Evolutionary conservation across 1,140 invertebrate genomes (phyloP), one percentile per base, ranked within the genome.

Genomic region (Hesperophylax magnus): DNA sequence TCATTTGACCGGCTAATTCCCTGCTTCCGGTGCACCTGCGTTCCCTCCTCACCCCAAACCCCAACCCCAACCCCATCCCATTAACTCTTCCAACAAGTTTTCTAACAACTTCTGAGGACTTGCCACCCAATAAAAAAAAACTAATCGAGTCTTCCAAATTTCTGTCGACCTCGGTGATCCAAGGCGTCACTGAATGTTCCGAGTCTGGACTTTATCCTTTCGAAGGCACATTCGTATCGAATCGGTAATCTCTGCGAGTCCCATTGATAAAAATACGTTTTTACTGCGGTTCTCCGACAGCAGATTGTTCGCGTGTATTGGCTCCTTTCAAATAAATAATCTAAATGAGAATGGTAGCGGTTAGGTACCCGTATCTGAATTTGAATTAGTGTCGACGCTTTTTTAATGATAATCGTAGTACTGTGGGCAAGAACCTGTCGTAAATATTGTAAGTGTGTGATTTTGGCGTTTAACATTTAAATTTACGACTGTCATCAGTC

Each of bases 1-100:
- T 47, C 69, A 20, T 18, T 72, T 53, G 69, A 72, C 69, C 69
- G 52, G 69, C 69, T 72, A 72, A 72, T 72, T 52, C 47, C 22
- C 47, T 52, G 15, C n/a, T 72, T 72, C 69, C 69, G 18, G 69
- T 53, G 47, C 69, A 72, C 69, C 69, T 72, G 69, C 39, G 9
- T 17, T 22, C 47, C 47, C n/a, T 72, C 31, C 69, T 24, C 39
- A 17, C 8, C 47, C 39, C 27, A 6, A 15, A 3, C 20, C 11
- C 60, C 34, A 17, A n/a, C 65, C 18, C 18, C 4, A 18, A 5
- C 58, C 20, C 58, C 58, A 18, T 22, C 58, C 20, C 58, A 20
- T 20, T 15, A 20, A 24, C 3, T 8, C 18, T 24, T 22, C 9
- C 58, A 20, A 18, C 58, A 20, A 58, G 56, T 58, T 58, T 58